phyloP scores from a whole-genome alignment of 2,113 vertebrate species.

The Labeo catla region DNA sequence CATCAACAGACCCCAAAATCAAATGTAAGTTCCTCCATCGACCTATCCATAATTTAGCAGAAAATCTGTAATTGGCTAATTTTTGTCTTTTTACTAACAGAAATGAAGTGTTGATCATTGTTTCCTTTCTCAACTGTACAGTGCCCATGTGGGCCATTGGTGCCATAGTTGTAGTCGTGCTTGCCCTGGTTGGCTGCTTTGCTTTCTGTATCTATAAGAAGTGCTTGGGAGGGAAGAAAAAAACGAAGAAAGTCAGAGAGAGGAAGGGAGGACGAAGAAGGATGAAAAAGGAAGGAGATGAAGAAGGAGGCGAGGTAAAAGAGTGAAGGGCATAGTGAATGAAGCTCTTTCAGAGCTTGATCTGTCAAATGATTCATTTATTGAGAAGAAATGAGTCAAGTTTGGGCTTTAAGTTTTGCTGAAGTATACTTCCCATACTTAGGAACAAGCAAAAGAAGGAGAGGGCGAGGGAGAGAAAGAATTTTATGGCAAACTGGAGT shows the following conservation, averaged over 20 bases:
- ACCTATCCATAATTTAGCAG: neutral
- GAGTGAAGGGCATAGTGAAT: neutral
- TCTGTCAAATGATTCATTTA: neutral
- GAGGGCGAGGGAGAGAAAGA: conserved; percentile 80
- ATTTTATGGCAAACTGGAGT: conserved; percentile 84
- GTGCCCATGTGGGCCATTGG: conserved; percentile 88
- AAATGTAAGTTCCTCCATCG: conserved; percentile 69
- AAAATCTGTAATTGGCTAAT: neutral
- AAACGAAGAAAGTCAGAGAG: conserved; percentile 84
- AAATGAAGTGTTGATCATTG: neutral
- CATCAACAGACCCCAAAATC: conserved; percentile 75
- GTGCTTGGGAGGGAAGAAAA: conserved; percentile 76
- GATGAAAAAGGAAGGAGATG: conserved; percentile 80
- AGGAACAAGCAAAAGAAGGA: conserved; percentile 79
- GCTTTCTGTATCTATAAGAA: conserved; percentile 84
- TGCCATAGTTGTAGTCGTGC: conserved; percentile 80
- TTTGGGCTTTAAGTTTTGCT: neutral
- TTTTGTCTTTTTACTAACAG: neutral
- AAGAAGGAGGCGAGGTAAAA: conserved; percentile 72
- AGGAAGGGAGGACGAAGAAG: conserved; percentile 79
- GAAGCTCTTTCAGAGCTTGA: neutral
- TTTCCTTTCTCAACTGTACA: conserved; percentile 56
- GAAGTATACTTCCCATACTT: neutral
- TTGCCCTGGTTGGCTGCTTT: conserved; percentile 77
- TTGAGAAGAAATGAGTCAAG: neutral